Percentiles rank a stretch among this genome's conserved stretches.
phyloP scores from a whole-genome alignment of 30 jellyfish, hydroid and myxozoan species.

The Clytia hemisphaerica region DNA sequence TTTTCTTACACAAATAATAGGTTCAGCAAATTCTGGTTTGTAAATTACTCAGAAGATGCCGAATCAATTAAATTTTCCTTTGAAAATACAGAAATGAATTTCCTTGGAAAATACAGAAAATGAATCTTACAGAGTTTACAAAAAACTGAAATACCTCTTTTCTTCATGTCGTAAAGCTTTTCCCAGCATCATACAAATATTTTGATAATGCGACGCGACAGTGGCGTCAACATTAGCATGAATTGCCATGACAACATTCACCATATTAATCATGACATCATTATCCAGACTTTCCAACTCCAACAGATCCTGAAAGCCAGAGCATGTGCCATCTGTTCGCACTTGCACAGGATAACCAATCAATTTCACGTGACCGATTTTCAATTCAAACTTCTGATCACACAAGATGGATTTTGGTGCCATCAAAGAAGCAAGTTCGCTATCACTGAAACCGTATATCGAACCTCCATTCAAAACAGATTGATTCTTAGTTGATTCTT shows the following conservation, averaged over 20 bases:
- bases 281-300: constrained; percentile 35
- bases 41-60: too few species aligned
- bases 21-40: too few species aligned
- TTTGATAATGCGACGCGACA: constrained; percentile 46
- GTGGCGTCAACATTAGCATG: constrained; percentile 41
- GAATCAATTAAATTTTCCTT: too few species aligned
- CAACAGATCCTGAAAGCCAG: constrained; percentile 31
- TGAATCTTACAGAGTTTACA: too few species aligned
- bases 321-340: constrained; percentile 25
- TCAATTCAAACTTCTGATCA: constrained; percentile 59
- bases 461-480: background rate
- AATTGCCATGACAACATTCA: constrained; percentile 69
- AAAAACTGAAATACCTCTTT: too few species aligned
- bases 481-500: background rate
- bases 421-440: constrained; percentile 59
- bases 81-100: too few species aligned
- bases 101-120: too few species aligned
- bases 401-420: constrained; percentile 71
- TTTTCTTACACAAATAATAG: too few species aligned
- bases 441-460: constrained; percentile 68
- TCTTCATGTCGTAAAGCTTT: constrained; percentile 88
- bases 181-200: constrained; percentile 54
- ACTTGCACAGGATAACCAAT: constrained; percentile 82
- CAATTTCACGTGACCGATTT: constrained; percentile 64
- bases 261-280: constrained; percentile 65